These are phyloP conservation scores for Pygmarrhopalites habei DNA, from an alignment of 1,140 invertebrate genomes.

Conservation along the genomic window DNA sequence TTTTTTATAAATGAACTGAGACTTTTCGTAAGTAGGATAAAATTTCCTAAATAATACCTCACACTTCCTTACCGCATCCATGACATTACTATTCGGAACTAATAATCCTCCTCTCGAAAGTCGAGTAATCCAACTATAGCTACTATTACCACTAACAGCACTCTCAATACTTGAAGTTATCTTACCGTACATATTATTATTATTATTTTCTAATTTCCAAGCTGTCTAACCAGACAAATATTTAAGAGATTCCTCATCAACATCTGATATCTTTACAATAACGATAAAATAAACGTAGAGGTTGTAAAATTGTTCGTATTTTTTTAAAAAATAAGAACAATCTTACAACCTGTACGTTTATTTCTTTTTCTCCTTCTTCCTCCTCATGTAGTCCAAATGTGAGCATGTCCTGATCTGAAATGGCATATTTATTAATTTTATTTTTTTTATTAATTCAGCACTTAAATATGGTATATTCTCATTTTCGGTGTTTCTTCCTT, in stretches of 20 bases:
- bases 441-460: neutral
- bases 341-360: no score
- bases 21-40: neutral
- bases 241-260: neutral
- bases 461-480: constrained; percentile 5
- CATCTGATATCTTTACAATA: neutral
- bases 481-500: neutral
- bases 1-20: neutral
- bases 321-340: no score
- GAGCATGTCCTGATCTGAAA: no score
- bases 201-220: neutral
- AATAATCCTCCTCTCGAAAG: neutral
- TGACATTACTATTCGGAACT: neutral
- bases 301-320: no score
- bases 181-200: no score
- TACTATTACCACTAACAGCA: neutral
- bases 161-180: neutral
- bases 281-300: no score
- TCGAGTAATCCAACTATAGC: neutral
- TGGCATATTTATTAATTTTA: no score
- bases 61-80: neutral
- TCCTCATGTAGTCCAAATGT: neutral
- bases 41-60: neutral
- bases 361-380: neutral
- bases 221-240: neutral